Base-by-base conservation (phyloP, 2,888 invertebrate species). In the Unio delphinus region DNA sequence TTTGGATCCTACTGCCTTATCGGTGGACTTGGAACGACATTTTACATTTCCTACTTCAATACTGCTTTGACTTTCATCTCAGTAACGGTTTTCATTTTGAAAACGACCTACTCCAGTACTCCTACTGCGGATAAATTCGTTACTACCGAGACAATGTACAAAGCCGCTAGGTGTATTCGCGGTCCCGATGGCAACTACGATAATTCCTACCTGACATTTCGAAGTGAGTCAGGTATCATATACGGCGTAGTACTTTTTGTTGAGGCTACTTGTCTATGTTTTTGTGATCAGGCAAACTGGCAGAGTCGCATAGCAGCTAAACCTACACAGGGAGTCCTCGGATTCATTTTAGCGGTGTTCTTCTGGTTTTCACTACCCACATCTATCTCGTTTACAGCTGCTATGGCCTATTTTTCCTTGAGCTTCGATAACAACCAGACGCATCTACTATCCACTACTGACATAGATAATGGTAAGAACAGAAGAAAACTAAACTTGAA, bases 41-140 rank as follows among this genome's bases (percentile, higher is more conserved):
- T 88, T 65, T 88, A 88, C 69, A 87, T 88, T 54, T 86, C 86
- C 15, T 88, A 88, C 72, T 86, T 86, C 76, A 87, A 86, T 73
- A 82, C 86, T 0, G 78, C 81, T 7, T 68, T 87, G n/a, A 84
- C 86, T 4, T 87, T 86, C 67, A 74, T 83, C 18, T 75, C 84
- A 8, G 69, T 87, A 4, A 73, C 85, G 1, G 67, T 79, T 20
- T 85, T 86, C 68, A 81, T 81, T 55, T 67, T 84, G 54, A 76
- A 79, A 65, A 72, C 83, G 7, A 80, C 75, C 64, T 83, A 83
- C 70, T 57, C 78, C 3, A 45, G 11, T 3, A 11, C 11, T 11
- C 68, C 70, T 23, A 66, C 65, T 54, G 74, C 67, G 3, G 65
- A 45, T 8, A 45, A 45, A 11, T 45, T 45, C 26, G 76, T 77